A percentile compares a stretch with the other conserved stretches of the same genome.
These are phyloP conservation scores for Cyprinodon tularosa DNA, from an alignment of 2,113 vertebrate genomes.

Conservation along the genomic window DNA sequence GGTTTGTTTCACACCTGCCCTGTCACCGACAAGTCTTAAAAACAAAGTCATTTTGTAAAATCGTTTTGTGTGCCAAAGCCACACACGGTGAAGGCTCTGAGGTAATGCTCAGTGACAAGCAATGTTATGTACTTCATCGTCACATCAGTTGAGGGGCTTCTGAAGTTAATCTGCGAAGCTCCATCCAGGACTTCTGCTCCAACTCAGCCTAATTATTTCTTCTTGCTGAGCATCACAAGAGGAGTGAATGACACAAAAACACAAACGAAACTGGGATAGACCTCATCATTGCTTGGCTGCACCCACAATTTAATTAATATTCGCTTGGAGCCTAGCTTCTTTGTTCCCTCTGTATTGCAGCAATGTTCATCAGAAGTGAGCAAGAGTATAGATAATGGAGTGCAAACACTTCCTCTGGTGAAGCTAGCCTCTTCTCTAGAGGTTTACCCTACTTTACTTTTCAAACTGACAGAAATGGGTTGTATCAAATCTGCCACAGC, in stretches of 20 bases:
- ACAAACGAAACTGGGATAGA: slow-evolving; percentile 68
- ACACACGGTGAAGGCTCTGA: slow-evolving; percentile 26
- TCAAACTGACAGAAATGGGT: slow-evolving; percentile 85
- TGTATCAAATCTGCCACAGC: slow-evolving; percentile 78
- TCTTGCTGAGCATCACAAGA: slow-evolving; percentile 64
- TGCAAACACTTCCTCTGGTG: slow-evolving; percentile 76
- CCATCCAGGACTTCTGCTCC: slow-evolving; percentile 37
- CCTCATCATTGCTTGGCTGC: slow-evolving; percentile 75
- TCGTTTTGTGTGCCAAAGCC: slow-evolving; percentile 30
- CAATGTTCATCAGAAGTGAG: slow-evolving; percentile 76
- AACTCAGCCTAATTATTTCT: slow-evolving; percentile 70
- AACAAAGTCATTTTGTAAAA: slow-evolving; percentile 57
- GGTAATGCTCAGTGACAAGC: slow-evolving; percentile 44
- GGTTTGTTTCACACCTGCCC: slow-evolving; percentile 50
- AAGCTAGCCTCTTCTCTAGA: slow-evolving; percentile 74
- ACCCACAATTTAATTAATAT: slow-evolving; percentile 78
- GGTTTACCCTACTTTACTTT: slow-evolving; percentile 82
- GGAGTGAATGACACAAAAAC: slow-evolving; percentile 70
- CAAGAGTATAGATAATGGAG: slow-evolving; percentile 75
- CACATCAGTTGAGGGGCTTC: slow-evolving; percentile 44
- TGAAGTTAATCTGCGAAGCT: slow-evolving; percentile 47
- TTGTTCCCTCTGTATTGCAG: slow-evolving; percentile 75
- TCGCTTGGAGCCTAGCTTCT: slow-evolving; percentile 70
- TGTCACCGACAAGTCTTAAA: slow-evolving; percentile 24
- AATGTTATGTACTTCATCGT: slow-evolving; percentile 33